Evolutionary conservation across 2,797 vertebrate genomes (phyloP), one percentile per base, ranked within the genome.

Genomic region (Eospalax fontanierii): DNA sequence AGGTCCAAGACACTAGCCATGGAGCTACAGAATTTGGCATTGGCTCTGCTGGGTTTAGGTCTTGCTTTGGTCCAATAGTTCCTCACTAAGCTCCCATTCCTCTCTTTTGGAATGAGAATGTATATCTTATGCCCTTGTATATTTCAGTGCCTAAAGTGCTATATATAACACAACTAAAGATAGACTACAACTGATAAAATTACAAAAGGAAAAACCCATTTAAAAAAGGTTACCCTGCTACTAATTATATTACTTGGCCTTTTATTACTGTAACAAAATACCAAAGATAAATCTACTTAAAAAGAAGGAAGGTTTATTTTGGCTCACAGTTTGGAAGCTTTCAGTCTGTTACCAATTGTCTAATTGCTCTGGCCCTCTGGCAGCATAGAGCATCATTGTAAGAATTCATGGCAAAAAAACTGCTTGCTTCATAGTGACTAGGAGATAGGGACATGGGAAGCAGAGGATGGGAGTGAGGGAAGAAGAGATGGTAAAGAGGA

Each of bases 131-230:
- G 50, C 50, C 50, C 9, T 54, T 54, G 50, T 54, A 54, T 10
- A 12, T 89, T 87, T 91, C 66, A 91, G 38, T 71, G 30, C 63
- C 82, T 79, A 75, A 84, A 70, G 22, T 81, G 43, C 6, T 76
- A 19, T 73, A 90, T 50, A 30, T 80, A 89, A 76, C 16, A 46
- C 7, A 86, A 14, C 7, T 75, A 50, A 90, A 73, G 24, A n/a
- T n/a, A 70, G 18, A 16, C 28, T 81, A 57, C 38, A 80, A 76
- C 73, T 89, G 90, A 86, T 92, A 78, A 96, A 89, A 87, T 71
- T 68, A 80, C 33, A 40, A 68, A 57, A 59, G 85, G 9, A 61
- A 63, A 63, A 75, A 21, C 12, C 28, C 14, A 61, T 6, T 75
- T 87, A 35, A 35, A 63, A 76, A 65, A 46, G 57, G 57, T 10